Conservation (phyloP, 2,888 invertebrate species). For the Herminia tarsipennalis region DNA sequence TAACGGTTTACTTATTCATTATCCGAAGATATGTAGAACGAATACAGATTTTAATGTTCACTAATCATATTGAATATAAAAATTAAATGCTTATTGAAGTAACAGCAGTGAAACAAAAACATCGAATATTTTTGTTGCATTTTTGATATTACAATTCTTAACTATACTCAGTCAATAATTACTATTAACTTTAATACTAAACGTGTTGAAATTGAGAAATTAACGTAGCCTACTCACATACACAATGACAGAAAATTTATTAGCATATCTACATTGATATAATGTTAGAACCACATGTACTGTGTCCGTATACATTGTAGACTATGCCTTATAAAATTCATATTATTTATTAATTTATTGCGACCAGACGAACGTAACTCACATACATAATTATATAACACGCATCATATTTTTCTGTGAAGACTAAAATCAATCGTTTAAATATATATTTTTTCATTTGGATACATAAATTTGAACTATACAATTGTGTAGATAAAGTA, state of each 20-base stretch:
- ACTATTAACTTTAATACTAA: slow-evolving; percentile 70
- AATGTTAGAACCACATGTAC: slow-evolving; percentile 32
- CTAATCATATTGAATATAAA: slow-evolving; percentile 49
- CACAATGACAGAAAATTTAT: slow-evolving; percentile 36
- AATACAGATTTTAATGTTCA: slow-evolving; percentile 31
- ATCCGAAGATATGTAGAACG: slow-evolving; percentile 23
- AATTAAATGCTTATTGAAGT: slow-evolving; percentile 79
- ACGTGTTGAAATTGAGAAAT: slow-evolving; percentile 51
- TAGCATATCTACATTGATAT: slow-evolving; percentile 25
- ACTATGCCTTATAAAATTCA: slow-evolving; percentile 31
- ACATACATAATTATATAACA: slow-evolving; percentile 2
- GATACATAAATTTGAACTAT: slow-evolving; percentile 54
- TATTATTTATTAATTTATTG: slow-evolving; percentile 13
- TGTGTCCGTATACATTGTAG: slow-evolving; percentile 40
- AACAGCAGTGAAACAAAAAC: slow-evolving; percentile 62
- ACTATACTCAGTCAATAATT: slow-evolving; percentile 79
- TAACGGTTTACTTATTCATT: slow-evolving; percentile 29
- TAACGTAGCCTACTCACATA: slow-evolving; percentile 35
- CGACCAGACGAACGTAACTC: slow-evolving; percentile 7
- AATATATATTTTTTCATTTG: slow-evolving; percentile 40
- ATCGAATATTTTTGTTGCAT: slow-evolving; percentile 53
- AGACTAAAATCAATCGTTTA: slow-evolving; percentile 21
- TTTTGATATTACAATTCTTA: slow-evolving; percentile 64
- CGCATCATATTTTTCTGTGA: slow-evolving; percentile 18
- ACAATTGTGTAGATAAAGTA: slow-evolving; percentile 46